Evolutionary conservation across 2,888 invertebrate genomes (phyloP), one percentile per base, ranked within the genome.

Genomic region (Acrocyrtus sp.): DNA sequence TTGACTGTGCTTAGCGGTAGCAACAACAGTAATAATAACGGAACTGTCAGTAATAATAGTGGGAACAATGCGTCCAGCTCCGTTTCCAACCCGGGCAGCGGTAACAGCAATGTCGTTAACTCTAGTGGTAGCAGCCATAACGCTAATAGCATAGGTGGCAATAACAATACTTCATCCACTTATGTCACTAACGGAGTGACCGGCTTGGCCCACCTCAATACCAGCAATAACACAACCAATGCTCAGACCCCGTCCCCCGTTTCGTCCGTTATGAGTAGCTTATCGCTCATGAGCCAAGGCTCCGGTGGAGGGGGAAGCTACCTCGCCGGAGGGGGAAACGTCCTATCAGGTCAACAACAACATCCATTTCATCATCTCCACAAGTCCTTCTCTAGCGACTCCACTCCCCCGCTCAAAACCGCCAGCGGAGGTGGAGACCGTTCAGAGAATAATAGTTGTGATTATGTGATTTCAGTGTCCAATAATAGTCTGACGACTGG

Each of bases 401-500:
- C 21, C 34, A 21, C 21, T 34, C 15, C 17, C 10, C 27, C 21
- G 12, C 27, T 29, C 54, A 6, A 34, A 29, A 29, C n/a, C 27
- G n/a, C 8, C 26, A 48, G 56, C 47, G 17, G 39, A 41, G 27
- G 26, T 22, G 26, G 54, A 63, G 17, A 56, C 50, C 57, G 66
- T 41, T 50, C 57, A 50, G 57, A 51, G 27, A 51, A 51, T 66
- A 50, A 39, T 57, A 66, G 57, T 47, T 66, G 66, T 66, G 66
- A 66, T 57, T 57, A 57, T 66, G 66, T 66, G 61, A 29, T 62
- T 70, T 63, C 63, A 70, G 70, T 70, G 70, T 70, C 70, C 70
- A 70, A 70, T 70, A 70, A 70, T 70, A 70, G 70, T 70, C 70
- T 70, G 58, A 70, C 70, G 22, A 70, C 70, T 43, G 69, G 69